These are phyloP conservation scores for Drosophila athabasca DNA, from an alignment of 1,140 invertebrate species.

Conservation along the genomic window DNA sequence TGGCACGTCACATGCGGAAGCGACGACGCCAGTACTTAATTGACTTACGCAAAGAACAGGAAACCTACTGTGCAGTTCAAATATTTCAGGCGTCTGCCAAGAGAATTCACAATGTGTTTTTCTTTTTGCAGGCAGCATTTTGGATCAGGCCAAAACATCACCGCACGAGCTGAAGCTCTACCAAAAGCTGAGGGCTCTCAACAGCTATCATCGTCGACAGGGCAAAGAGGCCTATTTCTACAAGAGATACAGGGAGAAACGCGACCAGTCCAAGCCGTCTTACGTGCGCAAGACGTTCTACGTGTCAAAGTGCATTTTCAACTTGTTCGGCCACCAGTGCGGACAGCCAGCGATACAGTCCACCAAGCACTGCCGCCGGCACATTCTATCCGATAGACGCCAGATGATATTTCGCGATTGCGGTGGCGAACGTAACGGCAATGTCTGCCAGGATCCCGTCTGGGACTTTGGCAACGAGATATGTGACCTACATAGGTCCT, in stretches of 20 bases:
- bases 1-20: conserved; percentile 89
- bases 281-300: conserved; percentile 23
- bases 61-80: conserved; percentile 89
- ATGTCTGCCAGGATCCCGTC: too few relatives aligned
- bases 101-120: not conserved
- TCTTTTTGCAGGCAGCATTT: conserved; percentile 87
- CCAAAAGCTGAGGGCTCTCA: conserved; percentile 91
- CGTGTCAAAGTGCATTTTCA: conserved; percentile 87
- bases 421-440: too few relatives aligned
- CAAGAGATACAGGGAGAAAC: conserved; percentile 89
- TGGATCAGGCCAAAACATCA: conserved; percentile 87
- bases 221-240: conserved; percentile 92
- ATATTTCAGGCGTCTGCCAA: not conserved
- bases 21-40: conserved; percentile 90
- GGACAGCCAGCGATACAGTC: not conserved
- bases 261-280: conserved; percentile 84
- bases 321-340: too few relatives aligned
- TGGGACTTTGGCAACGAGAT: too few relatives aligned
- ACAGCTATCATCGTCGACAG: conserved; percentile 89
- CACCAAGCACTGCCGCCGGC: not conserved
- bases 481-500: too few relatives aligned
- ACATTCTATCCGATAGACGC: conserved; percentile 1
- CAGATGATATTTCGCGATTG: conserved; percentile 1
- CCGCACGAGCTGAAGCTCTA: conserved; percentile 90
- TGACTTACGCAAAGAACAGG: conserved; percentile 89